Conservation (phyloP, 2,113 vertebrate genomes). For the Pao palembangensis region DNA sequence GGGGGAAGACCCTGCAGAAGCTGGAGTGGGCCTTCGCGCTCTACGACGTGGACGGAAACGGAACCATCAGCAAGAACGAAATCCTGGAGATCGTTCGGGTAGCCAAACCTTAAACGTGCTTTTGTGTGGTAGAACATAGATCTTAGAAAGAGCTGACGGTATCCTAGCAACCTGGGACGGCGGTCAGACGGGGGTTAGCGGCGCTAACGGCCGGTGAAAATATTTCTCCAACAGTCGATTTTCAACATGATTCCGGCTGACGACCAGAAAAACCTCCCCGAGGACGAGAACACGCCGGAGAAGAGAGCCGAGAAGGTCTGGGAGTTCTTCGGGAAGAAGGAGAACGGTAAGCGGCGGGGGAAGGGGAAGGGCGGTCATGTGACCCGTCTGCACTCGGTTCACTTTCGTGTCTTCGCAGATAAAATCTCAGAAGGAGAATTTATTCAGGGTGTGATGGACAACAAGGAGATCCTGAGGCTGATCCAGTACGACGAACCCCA, state of each 20-base stretch:
- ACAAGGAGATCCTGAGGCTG: constrained; percentile 86
- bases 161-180: not conserved
- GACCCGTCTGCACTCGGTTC: not conserved
- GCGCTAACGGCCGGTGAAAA: not conserved
- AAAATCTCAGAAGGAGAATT: constrained; percentile 87
- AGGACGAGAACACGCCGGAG: constrained; percentile 85
- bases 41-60: constrained; percentile 83
- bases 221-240: constrained; percentile 75
- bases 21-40: constrained; percentile 82
- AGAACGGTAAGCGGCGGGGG: constrained; percentile 73
- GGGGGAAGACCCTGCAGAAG: constrained; percentile 79
- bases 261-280: constrained; percentile 76
- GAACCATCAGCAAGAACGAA: constrained; percentile 80
- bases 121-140: not conserved
- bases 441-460: constrained; percentile 85
- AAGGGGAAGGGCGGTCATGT: not conserved
- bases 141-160: not conserved
- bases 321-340: constrained; percentile 84
- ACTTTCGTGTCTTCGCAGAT: constrained; percentile 65
- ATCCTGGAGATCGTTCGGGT: constrained; percentile 80
- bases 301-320: constrained; percentile 86
- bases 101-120: not conserved
- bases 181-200: no score
- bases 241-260: constrained; percentile 86
- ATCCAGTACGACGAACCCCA: constrained; percentile 87